Conservation (phyloP, 2,888 invertebrate genomes). For the Phasia obesa region DNA sequence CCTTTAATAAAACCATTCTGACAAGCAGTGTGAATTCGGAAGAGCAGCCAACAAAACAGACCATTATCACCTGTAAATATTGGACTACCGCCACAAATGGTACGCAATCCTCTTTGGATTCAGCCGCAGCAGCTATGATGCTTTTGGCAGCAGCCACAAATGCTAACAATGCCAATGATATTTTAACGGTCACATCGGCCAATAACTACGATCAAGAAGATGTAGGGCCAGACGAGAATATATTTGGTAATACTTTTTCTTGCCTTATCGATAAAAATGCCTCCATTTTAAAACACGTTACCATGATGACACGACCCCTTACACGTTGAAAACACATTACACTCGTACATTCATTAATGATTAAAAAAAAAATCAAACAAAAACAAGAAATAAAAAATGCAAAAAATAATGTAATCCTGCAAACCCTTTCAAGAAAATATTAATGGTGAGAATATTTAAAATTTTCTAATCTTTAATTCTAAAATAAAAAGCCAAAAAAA, state of each 20-base stretch:
- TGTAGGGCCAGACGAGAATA: slow-evolving; percentile 59
- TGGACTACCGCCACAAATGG: slow-evolving; percentile 75
- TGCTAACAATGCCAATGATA: slow-evolving; percentile 54
- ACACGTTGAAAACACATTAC: slow-evolving; percentile 75
- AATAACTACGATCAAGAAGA: slow-evolving; percentile 41
- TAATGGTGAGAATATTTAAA: slow-evolving; percentile 59
- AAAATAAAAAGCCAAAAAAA: slow-evolving; percentile 27
- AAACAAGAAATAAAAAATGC: slow-evolving; percentile 9
- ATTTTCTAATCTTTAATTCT: slow-evolving; percentile 29
- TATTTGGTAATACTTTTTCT: slow-evolving; percentile 71
- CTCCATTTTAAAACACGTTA: slow-evolving; percentile 78
- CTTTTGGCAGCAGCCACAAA: slow-evolving; percentile 65
- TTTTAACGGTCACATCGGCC: slow-evolving; percentile 28
- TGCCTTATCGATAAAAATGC: slow-evolving; percentile 77
- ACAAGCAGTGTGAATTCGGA: slow-evolving; percentile 8
- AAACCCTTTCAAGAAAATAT: slow-evolving; percentile 8
- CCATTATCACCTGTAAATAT: slow-evolving; percentile 79
- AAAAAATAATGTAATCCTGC: slow-evolving; percentile 8
- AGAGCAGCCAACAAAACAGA: slow-evolving; percentile 70
- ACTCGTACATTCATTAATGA: slow-evolving; percentile 32
- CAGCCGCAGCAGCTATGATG: slow-evolving; percentile 70
- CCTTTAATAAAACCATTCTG: slow-evolving; percentile 25
- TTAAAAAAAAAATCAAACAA: slow-evolving; percentile 20
- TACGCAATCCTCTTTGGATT: slow-evolving; percentile 71
- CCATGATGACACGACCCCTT: slow-evolving; percentile 78